Percentiles rank a stretch among this genome's conserved stretches.
phyloP scores from a whole-genome alignment of 2,113 vertebrate species.

The Ranitomeya variabilis region DNA sequence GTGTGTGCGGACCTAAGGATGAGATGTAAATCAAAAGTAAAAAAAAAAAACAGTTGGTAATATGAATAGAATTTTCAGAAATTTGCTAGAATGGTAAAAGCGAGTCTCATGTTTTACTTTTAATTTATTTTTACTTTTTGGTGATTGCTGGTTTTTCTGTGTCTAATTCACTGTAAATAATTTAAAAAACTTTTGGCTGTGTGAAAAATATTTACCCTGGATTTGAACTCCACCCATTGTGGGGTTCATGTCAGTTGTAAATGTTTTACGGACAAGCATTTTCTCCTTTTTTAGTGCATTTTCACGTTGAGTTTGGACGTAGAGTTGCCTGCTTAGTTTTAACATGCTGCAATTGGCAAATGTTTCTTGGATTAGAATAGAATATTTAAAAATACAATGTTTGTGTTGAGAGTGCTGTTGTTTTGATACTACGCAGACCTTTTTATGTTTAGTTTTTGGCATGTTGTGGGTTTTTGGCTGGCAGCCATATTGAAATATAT shows the following conservation, averaged over 20 bases:
- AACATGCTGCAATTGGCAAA: constrained; percentile 15
- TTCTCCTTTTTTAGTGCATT: constrained; percentile 4
- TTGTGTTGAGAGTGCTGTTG: constrained; percentile 60
- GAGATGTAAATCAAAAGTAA: too few species aligned
- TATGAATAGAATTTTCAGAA: neutral
- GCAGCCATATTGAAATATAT: constrained; percentile 70
- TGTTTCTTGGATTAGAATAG: neutral
- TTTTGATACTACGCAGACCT: constrained; percentile 74
- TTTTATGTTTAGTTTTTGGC: constrained; percentile 74
- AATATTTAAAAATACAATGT: constrained; percentile 27
- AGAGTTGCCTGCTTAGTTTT: constrained; percentile 7
- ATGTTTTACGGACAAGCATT: neutral
- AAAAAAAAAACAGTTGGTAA: too few species aligned
- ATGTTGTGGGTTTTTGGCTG: constrained; percentile 74
- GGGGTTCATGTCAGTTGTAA: constrained; percentile 6
- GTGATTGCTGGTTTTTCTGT: neutral
- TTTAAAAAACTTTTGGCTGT: neutral
- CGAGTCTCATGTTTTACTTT: neutral
- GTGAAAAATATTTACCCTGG: neutral
- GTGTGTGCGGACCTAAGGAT: too few species aligned
- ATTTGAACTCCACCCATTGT: constrained; percentile 1
- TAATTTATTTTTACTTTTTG: neutral
- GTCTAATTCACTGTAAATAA: neutral
- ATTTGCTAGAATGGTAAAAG: neutral
- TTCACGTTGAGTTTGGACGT: neutral